phyloP scores from a whole-genome alignment of 1,140 invertebrate species.

The Cydia amplana region DNA sequence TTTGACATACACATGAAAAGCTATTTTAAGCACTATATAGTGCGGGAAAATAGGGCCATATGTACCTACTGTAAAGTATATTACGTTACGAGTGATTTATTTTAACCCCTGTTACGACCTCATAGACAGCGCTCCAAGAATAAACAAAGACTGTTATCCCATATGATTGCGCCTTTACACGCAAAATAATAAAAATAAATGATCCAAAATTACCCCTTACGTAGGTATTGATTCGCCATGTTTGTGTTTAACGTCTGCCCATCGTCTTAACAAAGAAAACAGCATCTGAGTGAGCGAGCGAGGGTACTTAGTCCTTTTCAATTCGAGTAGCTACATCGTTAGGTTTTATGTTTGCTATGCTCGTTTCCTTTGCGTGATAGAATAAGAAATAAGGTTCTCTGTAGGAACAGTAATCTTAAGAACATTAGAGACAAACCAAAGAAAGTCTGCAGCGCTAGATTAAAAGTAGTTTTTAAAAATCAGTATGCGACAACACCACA shows the following conservation, averaged over 20 bases:
- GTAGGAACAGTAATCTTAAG: neutral
- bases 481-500: too few species aligned
- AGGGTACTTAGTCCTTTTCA: neutral
- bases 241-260: neutral
- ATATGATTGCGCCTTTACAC: neutral
- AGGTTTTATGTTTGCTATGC: neutral
- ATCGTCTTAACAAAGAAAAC: neutral
- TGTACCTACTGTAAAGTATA: too few species aligned
- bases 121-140: neutral
- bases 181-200: conserved; percentile 8
- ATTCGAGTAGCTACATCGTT: neutral
- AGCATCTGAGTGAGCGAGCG: neutral
- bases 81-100: neutral
- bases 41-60: too few species aligned
- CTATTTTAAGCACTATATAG: too few species aligned
- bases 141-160: neutral
- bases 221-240: neutral
- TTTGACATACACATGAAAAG: too few species aligned
- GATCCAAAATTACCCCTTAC: conserved; percentile 4
- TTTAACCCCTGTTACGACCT: neutral
- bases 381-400: neutral
- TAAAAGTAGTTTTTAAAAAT: too few species aligned
- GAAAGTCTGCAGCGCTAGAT: too few species aligned
- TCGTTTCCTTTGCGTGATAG: neutral
- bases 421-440: too few species aligned